A percentile compares a stretch with the other conserved stretches of the same genome.
These are phyloP conservation scores for Alectura lathami DNA, from an alignment of 2,113 vertebrate species.

Conservation along the genomic window DNA sequence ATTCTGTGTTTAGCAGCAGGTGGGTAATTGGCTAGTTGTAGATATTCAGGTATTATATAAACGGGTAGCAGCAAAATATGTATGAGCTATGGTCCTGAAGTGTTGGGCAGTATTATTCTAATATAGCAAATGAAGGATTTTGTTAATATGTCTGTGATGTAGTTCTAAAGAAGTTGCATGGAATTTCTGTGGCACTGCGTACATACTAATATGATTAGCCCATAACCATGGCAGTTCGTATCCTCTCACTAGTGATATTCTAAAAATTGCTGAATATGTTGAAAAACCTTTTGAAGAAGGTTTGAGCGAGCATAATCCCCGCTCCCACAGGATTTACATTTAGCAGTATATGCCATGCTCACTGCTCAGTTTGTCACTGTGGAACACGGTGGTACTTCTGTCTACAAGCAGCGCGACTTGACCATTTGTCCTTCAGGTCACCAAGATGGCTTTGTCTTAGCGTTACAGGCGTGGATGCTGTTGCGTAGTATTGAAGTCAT, in stretches of 20 bases:
- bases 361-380: neutral
- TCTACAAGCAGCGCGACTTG: neutral
- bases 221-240: neutral
- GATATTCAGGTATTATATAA: neutral
- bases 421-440: neutral
- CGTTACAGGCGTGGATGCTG: neutral
- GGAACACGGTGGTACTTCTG: neutral
- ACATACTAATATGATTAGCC: neutral
- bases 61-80: neutral
- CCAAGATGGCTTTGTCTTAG: neutral
- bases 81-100: neutral
- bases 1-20: neutral
- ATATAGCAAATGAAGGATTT: neutral
- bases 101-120: neutral
- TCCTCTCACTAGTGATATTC: neutral
- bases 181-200: neutral
- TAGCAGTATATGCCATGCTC: neutral
- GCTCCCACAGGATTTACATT: neutral
- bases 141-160: neutral
- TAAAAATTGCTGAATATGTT: neutral
- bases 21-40: neutral
- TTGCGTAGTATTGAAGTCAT: neutral
- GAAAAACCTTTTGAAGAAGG: neutral
- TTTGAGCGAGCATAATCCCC: neutral
- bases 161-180: neutral